Evolutionary conservation across 2,888 invertebrate species (phyloP), one percentile per base, ranked within the genome.

Genomic region (Neoitamus cyanurus): DNA sequence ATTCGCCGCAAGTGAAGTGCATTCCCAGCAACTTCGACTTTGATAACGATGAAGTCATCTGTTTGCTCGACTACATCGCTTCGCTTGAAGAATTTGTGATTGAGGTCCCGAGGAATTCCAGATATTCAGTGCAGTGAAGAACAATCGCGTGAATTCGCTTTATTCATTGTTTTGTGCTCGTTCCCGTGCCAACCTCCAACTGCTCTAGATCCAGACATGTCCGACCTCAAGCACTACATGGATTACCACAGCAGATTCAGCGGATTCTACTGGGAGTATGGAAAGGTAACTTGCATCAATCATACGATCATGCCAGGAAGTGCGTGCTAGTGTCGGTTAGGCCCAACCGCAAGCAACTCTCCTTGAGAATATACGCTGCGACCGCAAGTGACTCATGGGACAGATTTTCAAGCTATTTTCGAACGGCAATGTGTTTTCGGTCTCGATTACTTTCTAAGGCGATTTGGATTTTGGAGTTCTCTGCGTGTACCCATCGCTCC

Each of bases 41-140:
- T 20, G 9, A 58, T 7, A 25, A 58, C 25, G 77, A 77, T 77
- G 77, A 77, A 46, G 30, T 77, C 77, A 77, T 77, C 46, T 25
- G 46, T 42, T 6, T n/a, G 46, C 13, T 46, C 30, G 20, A 36
- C 46, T 13, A 37, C 25, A 36, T 77, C 25, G 13, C 11, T 77
- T 46, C 42, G 28, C 5, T 28, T 28, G 42, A 77, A 46, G 46
- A 28, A 46, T 77, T 46, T 28, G 30, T 77, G 30, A 77, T 77
- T 46, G 77, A 77, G 28, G 30, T 28, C 1, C 77, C 36, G 13
- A 15, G 77, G 46, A 46, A 77, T 77, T 77, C 30, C 25, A 42
- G 42, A 46, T 7, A 30, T 77, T 42, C 77, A 28, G 77, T 42
- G 77, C 31, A 34, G 73, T 73, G 73, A 36, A 7, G 5, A 73